Evolutionary conservation across 2,113 vertebrate species (phyloP).

Genomic region (Sphyrna mokarran): DNA sequence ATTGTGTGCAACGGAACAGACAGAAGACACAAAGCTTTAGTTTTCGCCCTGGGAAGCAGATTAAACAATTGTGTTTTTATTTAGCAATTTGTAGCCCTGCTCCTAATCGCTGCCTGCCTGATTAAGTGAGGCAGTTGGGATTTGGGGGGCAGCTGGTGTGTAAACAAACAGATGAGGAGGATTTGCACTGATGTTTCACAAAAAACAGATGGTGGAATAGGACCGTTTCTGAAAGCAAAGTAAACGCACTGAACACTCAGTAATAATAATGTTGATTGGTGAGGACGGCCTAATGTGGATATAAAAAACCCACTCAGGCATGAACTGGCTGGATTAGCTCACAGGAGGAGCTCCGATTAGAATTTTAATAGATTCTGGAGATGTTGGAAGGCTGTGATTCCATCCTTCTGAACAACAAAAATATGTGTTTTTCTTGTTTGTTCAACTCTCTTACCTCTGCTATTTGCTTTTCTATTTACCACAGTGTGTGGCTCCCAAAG

Average conservation of each 20-base stretch:
- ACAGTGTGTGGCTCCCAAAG: neutral
- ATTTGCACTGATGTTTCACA: conserved; percentile 52
- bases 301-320: conserved; percentile 17
- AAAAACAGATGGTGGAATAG: conserved; percentile 51
- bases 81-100: conserved; percentile 54
- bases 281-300: conserved; percentile 35
- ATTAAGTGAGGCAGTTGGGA: conserved; percentile 59
- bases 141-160: conserved; percentile 55
- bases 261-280: conserved; percentile 32
- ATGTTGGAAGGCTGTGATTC: conserved; percentile 19
- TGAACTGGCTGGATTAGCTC: conserved; percentile 29
- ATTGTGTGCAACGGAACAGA: conserved; percentile 48
- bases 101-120: conserved; percentile 60
- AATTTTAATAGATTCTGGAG: conserved; percentile 34
- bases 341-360: conserved; percentile 35
- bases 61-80: conserved; percentile 63
- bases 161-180: conserved; percentile 52
- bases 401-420: conserved; percentile 16
- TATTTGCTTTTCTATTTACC: conserved; percentile 32
- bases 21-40: conserved; percentile 46
- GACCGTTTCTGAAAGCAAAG: conserved; percentile 46
- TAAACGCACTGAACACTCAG: conserved; percentile 7
- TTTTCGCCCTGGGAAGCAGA: conserved; percentile 52
- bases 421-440: conserved; percentile 16
- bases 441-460: neutral